Base-by-base conservation (phyloP, 2,113 vertebrate species). In the Caloenas nicobarica region DNA sequence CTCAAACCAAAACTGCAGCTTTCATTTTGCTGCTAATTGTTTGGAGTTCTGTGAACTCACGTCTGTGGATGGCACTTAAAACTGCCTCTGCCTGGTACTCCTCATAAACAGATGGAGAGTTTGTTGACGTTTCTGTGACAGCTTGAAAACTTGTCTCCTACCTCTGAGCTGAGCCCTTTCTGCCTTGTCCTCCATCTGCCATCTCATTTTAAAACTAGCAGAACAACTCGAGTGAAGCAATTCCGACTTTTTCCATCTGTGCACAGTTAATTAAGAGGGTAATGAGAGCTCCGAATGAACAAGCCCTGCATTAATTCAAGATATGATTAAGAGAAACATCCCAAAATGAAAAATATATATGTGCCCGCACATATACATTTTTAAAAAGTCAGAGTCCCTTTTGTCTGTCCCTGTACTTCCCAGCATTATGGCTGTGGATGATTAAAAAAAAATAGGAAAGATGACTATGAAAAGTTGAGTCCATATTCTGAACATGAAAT, bases 231-330 rank as follows among this genome's bases (percentile, higher is more conserved):
- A 98, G 97, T 98, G 98, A 97, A 98, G 98, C 98, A 97, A 98
- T 98, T 98, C 96, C 50, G 98, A 98, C 98, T 98, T 98, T 98
- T 98, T 98, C 98, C 98, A 98, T 98, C 98, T 98, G 98, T 98
- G 98, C 98, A 93, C 97, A 98, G 98, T 98, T 98, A 98, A 98
- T 98, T 98, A 98, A 98, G 98, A 98, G 98, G 98, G 98, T 98
- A 98, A 98, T 98, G 98, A 98, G 98, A 98, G 98, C 97, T 97
- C 95, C 54, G 97, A 97, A 97, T 97, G 98, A 98, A 98, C 97
- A 98, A 98, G 98, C 92, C 94, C 96, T 97, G 98, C 98, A 98
- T 98, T 98, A 98, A 98, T 98, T 98, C 98, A 98, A 97, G 98
- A 97, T 98, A 98, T 98, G 98, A 98, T 98, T 98, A 98, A 98